Conservation (phyloP, 2,113 vertebrate genomes). For the Sisor rabdophorus region DNA sequence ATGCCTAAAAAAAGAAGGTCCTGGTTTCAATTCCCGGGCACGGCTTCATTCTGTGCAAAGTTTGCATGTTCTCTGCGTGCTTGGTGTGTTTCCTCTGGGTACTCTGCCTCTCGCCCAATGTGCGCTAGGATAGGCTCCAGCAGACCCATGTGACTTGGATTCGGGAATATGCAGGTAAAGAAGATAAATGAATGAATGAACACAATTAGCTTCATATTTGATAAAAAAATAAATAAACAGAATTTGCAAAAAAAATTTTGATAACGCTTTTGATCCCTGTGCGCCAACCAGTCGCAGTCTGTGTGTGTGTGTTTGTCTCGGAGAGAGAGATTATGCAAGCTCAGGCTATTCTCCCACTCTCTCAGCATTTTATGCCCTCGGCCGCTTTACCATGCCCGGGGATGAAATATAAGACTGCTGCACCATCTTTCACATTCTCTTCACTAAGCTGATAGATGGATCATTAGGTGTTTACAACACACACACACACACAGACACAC, state of each 20-base stretch:
- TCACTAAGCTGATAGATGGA: constrained; percentile 51
- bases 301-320: constrained; percentile 16
- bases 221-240: not conserved
- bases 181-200: too few species aligned
- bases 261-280: constrained; percentile 18
- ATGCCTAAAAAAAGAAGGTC: too few species aligned
- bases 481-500: constrained; percentile 7
- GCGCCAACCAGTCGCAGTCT: not conserved
- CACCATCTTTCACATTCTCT: constrained; percentile 50
- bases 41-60: too few species aligned
- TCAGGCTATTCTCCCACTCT: constrained; percentile 20
- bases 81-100: too few species aligned
- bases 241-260: not conserved
- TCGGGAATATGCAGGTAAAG: too few species aligned
- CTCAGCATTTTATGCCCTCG: constrained; percentile 39
- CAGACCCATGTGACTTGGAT: too few species aligned
- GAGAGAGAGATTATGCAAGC: constrained; percentile 9
- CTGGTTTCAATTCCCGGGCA: too few species aligned
- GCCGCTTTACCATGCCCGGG: constrained; percentile 24
- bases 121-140: too few species aligned
- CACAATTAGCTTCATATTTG: too few species aligned
- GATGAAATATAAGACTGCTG: constrained; percentile 37
- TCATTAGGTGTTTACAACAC: constrained; percentile 52
- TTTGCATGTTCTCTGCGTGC: too few species aligned
- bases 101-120: too few species aligned